Evolutionary conservation across 2,888 invertebrate genomes (phyloP).

Genomic region (Calephelis perditalis): DNA sequence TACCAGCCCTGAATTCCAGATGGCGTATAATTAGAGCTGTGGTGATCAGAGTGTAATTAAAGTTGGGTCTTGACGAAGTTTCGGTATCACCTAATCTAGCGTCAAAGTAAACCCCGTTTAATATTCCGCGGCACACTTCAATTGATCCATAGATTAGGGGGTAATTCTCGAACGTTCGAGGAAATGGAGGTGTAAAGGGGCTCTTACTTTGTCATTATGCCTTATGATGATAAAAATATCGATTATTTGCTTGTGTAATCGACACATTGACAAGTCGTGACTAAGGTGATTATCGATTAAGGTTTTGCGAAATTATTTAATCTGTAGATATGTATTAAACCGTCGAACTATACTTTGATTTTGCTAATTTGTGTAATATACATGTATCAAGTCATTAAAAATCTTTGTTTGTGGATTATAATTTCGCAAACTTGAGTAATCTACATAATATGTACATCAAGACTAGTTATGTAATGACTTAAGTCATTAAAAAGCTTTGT

Average conservation of each 20-base stretch:
- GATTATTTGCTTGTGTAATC: background rate
- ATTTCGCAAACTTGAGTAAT: no score
- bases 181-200: background rate
- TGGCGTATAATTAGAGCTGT: slow-evolving; percentile 23
- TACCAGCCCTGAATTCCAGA: slow-evolving; percentile 3
- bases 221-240: background rate
- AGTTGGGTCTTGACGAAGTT: slow-evolving; percentile 31
- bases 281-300: no score
- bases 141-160: slow-evolving; percentile 27
- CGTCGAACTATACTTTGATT: no score
- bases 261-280: no score
- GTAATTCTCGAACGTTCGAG: slow-evolving; percentile 5
- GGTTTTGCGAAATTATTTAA: no score
- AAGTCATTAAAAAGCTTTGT: no score
- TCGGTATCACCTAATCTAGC: slow-evolving; percentile 29
- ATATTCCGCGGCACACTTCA: slow-evolving; percentile 34
- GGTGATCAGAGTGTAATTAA: slow-evolving; percentile 29
- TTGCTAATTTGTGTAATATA: no score
- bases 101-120: slow-evolving; percentile 28
- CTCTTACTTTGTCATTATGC: background rate
- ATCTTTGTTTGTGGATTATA: no score
- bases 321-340: no score
- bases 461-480: no score
- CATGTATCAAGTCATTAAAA: no score
- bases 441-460: no score